Evolutionary conservation across 2,888 invertebrate species (phyloP), one percentile per base, ranked within the genome.

Genomic region (Polydrusus pterygomalis): DNA sequence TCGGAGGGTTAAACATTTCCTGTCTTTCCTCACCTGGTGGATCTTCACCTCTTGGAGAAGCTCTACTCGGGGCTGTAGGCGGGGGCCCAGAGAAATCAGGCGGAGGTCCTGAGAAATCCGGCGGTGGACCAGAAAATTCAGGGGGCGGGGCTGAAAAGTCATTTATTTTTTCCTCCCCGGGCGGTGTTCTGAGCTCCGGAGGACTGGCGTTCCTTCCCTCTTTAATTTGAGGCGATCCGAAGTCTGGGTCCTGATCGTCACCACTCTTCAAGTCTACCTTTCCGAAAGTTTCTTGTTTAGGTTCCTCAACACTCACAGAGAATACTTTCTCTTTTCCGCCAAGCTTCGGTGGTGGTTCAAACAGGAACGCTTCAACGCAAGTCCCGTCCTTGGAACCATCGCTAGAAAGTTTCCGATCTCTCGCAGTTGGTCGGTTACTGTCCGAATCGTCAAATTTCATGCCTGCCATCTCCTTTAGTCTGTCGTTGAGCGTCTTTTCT

Each of bases 391-490:
- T 70, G 13, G 47, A 15, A 9, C 40, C 70, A 60, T 51, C 78
- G 63, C 20, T 78, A 11, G 75, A 73, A 17, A 72, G 76, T 15
- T 76, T 77, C 13, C 78, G 77, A n/a, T 78, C 80, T 47, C 80
- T 72, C 15, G 70, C 63, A 17, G 75, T 70, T 58, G 62, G 13
- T 70, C 18, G 18, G 30, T 62, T 51, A n/a, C 9, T 47, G 2
- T 54, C 40, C 62, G 74, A n/a, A 62, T 78, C 54, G 60, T 77
- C 54, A 67, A 76, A 74, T 13, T 77, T 78, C 80, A 82, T 82
- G 9, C 83, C 83, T 2, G 86, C 86, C 85, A 86, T 86, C 65
- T 85, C 85, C 74, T 84, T 81, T 17, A 86, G 79, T 8, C 86
- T 77, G 68, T 86, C 86, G 63, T 85, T 85, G 13, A 86, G 77